phyloP scores from a whole-genome alignment of 2,113 vertebrate species.

The Phalacrocorax pelagicus region DNA sequence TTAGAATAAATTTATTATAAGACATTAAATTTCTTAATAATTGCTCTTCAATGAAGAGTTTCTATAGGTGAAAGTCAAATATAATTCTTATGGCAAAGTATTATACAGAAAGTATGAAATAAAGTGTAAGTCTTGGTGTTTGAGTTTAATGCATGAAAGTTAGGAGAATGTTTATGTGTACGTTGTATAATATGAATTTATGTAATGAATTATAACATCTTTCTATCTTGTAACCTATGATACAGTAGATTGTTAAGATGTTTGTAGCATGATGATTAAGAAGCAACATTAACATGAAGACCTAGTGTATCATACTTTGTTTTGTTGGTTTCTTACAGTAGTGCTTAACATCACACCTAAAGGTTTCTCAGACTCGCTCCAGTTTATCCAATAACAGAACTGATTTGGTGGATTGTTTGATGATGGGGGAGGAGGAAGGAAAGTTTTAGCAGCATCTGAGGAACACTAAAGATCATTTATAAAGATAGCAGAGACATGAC shows the following conservation, averaged over 20 bases:
- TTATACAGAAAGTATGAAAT: neutral
- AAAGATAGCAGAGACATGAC: neutral
- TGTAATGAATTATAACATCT: neutral
- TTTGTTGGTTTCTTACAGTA: neutral
- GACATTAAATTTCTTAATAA: neutral
- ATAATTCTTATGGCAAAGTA: neutral
- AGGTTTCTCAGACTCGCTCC: neutral
- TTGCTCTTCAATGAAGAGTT: neutral
- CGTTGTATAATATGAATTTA: neutral
- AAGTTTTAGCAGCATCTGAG: neutral
- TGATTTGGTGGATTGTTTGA: neutral
- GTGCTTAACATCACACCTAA: neutral
- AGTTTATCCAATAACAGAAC: neutral
- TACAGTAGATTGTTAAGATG: neutral
- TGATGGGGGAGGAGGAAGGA: neutral
- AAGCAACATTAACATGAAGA: neutral
- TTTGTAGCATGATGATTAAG: neutral
- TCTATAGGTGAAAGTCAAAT: neutral
- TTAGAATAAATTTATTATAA: neutral
- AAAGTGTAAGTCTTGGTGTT: neutral
- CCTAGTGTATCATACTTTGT: neutral
- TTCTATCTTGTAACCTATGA: neutral
- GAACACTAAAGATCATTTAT: neutral
- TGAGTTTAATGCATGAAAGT: neutral
- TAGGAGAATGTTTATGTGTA: neutral